A percentile compares a stretch with the other conserved stretches of the same genome.
These are phyloP conservation scores for Spodoptera picta DNA, from an alignment of 2,888 invertebrate genomes.

Conservation along the genomic window DNA sequence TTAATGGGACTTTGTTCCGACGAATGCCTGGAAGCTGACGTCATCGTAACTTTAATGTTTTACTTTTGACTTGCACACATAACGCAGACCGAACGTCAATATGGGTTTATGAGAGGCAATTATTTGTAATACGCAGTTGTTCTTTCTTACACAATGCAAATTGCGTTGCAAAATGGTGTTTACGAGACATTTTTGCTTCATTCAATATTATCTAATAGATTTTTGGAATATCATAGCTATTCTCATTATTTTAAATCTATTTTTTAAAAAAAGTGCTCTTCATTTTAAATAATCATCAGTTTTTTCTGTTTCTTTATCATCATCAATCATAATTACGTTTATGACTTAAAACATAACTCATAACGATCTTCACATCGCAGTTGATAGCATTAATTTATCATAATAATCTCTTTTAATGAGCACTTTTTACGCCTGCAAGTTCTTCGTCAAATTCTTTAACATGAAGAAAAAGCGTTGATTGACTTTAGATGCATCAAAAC, in stretches of 20 bases:
- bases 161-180: too few relatives aligned
- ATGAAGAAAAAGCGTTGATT: too few relatives aligned
- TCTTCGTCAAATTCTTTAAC: too few relatives aligned
- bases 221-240: background rate
- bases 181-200: too few relatives aligned
- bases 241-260: too few relatives aligned
- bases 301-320: slow-evolving; percentile 11
- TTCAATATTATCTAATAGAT: too few relatives aligned
- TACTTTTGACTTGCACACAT: slow-evolving; percentile 23
- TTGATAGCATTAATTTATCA: slow-evolving; percentile 15
- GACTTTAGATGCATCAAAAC: too few relatives aligned
- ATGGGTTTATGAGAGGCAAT: too few relatives aligned
- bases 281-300: slow-evolving; percentile 12
- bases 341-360: slow-evolving; percentile 25
- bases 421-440: background rate
- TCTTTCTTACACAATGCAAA: too few relatives aligned
- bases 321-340: slow-evolving; percentile 36
- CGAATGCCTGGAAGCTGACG: slow-evolving; percentile 45
- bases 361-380: slow-evolving; percentile 22
- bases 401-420: background rate
- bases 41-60: slow-evolving; percentile 38
- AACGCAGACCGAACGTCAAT: background rate
- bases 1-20: slow-evolving; percentile 27
- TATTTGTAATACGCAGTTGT: too few relatives aligned
- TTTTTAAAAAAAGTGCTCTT: background rate